phyloP scores from a whole-genome alignment of 2,113 vertebrate species.

The Aegithalos caudatus region DNA sequence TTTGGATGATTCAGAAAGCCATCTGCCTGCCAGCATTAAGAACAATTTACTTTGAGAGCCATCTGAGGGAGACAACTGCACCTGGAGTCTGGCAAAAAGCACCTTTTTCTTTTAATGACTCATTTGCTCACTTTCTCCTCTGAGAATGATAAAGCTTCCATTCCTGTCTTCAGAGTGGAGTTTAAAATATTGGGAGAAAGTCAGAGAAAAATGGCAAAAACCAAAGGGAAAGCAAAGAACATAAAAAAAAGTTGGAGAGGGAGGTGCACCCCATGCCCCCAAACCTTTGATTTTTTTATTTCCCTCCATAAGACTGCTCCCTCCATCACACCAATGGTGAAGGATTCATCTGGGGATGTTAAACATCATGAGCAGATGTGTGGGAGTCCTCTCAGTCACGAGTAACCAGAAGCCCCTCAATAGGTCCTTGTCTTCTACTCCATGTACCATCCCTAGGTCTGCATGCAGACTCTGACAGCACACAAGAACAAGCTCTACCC shows the following conservation, averaged over 20 bases:
- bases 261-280: fast-evolving
- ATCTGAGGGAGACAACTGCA: not conserved
- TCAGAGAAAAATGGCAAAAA: not conserved
- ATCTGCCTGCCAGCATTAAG: not conserved
- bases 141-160: not conserved
- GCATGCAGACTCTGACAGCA: too few relatives aligned
- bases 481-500: not conserved
- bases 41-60: not conserved
- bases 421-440: too few relatives aligned
- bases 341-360: not conserved
- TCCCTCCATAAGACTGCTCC: not conserved
- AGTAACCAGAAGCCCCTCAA: not conserved
- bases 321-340: not conserved
- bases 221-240: not conserved
- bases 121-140: not conserved
- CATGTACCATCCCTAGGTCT: not conserved
- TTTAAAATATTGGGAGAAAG: not conserved
- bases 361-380: not conserved
- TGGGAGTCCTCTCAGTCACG: not conserved
- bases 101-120: not conserved
- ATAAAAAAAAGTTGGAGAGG: not conserved
- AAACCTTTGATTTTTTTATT: not conserved
- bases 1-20: not conserved
- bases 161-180: not conserved
- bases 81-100: not conserved